These are phyloP conservation scores for Hyposoter didymator DNA, from an alignment of 2,888 invertebrate genomes.

Conservation along the genomic window DNA sequence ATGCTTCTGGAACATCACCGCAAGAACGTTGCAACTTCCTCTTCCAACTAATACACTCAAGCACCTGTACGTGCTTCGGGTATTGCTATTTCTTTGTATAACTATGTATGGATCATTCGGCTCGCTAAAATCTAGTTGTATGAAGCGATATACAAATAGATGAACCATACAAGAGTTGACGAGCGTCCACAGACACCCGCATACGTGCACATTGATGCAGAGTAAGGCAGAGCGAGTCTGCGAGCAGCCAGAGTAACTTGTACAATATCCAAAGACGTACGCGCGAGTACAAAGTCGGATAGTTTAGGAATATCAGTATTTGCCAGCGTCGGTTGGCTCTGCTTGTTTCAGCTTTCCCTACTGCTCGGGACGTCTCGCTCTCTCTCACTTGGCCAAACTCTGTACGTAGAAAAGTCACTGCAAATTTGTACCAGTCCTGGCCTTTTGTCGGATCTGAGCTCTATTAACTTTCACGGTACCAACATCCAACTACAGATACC, in stretches of 20 bases:
- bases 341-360: slow-evolving; percentile 30
- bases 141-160: slow-evolving; percentile 42
- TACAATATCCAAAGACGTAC: slow-evolving; percentile 67
- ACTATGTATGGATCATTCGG: background rate
- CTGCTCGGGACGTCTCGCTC: slow-evolving; percentile 25
- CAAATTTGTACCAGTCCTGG: background rate
- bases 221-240: background rate
- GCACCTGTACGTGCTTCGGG: background rate
- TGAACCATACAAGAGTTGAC: background rate
- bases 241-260: slow-evolving; percentile 51
- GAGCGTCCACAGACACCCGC: background rate
- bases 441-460: background rate
- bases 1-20: slow-evolving; percentile 57
- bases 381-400: background rate
- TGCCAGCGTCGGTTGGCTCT: slow-evolving; percentile 45
- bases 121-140: slow-evolving; percentile 32
- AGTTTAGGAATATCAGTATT: slow-evolving; percentile 56
- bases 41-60: slow-evolving; percentile 15
- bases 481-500: background rate
- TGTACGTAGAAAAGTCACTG: background rate
- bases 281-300: slow-evolving; percentile 13
- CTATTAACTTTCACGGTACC: background rate
- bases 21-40: slow-evolving; percentile 53
- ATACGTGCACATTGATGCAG: slow-evolving; percentile 1
- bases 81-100: slow-evolving; percentile 3